Percentiles rank a stretch among this genome's conserved stretches.
phyloP scores from a whole-genome alignment of 92 coral and sea anemone genomes.

The Siderastrea siderea region DNA sequence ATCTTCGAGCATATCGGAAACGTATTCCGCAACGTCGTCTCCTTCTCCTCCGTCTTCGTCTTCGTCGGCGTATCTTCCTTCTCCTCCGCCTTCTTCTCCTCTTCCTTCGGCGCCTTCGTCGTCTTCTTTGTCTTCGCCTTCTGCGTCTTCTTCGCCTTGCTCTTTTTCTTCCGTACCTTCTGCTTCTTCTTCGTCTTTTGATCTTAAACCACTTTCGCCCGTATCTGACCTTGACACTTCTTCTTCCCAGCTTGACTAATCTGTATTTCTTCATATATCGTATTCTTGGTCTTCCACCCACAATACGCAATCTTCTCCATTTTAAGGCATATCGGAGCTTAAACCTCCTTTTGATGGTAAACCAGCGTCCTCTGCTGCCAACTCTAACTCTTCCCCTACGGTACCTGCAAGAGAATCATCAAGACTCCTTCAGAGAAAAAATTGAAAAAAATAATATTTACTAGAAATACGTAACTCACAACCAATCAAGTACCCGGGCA shows the following conservation, averaged over 20 bases:
- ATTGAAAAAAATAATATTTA: neutral
- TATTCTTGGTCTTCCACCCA: neutral
- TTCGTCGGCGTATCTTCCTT: neutral
- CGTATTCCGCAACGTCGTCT: conserved; percentile 5
- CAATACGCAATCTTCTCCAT: conserved; percentile 9
- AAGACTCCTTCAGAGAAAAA: neutral
- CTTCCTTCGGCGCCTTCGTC: conserved; percentile 8
- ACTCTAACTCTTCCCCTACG: conserved; percentile 16
- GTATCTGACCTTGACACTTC: neutral
- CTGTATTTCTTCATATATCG: conserved; percentile 15
- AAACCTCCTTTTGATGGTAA: neutral
- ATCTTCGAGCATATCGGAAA: conserved; percentile 5
- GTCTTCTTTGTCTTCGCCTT: conserved; percentile 13
- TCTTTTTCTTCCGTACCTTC: neutral
- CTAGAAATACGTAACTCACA: too few relatives aligned
- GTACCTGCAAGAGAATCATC: neutral
- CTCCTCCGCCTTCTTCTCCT: conserved; percentile 2
- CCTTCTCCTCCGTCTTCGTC: conserved; percentile 1
- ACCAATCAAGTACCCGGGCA: too few relatives aligned
- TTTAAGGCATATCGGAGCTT: neutral
- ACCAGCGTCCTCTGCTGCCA: conserved; percentile 16
- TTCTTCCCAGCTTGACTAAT: neutral
- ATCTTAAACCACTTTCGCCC: neutral
- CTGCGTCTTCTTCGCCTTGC: conserved; percentile 9
- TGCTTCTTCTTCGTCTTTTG: neutral